Conservation (phyloP, 2,113 vertebrate species). For the Actenoides lindsayi region DNA sequence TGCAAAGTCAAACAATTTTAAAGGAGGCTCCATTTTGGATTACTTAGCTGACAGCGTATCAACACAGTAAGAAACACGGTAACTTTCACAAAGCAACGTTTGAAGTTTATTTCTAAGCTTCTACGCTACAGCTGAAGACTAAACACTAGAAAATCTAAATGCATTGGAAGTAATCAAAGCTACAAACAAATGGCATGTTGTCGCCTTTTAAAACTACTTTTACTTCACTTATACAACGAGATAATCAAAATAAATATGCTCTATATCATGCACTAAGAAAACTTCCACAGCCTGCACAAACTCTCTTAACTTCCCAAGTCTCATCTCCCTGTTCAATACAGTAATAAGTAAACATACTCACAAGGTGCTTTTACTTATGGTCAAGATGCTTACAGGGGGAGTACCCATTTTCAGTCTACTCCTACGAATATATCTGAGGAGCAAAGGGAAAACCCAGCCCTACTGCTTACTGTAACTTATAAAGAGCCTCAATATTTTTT, state of each 20-base stretch:
- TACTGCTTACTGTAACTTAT: neutral
- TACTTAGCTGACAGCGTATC: neutral
- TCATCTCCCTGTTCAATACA: neutral
- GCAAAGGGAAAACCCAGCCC: neutral
- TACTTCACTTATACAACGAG: neutral
- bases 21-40: neutral
- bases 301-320: neutral
- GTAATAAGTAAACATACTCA: neutral
- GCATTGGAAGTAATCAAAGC: neutral
- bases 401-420: neutral
- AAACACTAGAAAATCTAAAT: neutral
- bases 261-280: neutral
- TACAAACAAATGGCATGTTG: neutral
- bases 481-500: neutral
- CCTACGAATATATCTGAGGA: neutral
- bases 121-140: neutral
- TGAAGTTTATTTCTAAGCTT: neutral
- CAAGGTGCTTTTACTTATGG: neutral
- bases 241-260: neutral
- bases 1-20: neutral
- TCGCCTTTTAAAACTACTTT: neutral
- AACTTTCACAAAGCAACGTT: neutral
- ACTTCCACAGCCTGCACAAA: neutral
- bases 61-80: neutral
- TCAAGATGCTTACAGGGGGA: neutral